A percentile compares a stretch with the other conserved stretches of the same genome.
Conservation (phyloP, 1,140 invertebrate genomes). For the Dryas iulia region DNA sequence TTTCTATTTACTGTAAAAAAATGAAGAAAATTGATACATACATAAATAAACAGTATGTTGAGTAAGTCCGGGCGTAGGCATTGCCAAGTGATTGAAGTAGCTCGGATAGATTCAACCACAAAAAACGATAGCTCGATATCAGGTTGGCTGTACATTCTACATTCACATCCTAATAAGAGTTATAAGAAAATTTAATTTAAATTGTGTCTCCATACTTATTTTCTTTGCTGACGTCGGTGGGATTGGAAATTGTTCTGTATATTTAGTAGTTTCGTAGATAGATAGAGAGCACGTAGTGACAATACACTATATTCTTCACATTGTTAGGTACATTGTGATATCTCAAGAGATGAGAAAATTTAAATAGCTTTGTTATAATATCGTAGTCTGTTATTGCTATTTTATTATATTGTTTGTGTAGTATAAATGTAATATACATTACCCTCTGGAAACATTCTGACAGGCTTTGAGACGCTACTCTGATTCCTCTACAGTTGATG, state of each 20-base stretch:
- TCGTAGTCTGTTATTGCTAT: too few species aligned
- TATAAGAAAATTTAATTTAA: not conserved
- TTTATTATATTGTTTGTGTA: too few species aligned
- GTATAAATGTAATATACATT: conserved; percentile 21
- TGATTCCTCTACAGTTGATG: conserved; percentile 83
- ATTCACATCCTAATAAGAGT: conserved; percentile 75
- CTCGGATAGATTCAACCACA: conserved; percentile 83
- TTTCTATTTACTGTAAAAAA: conserved; percentile 4
- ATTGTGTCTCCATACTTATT: too few species aligned
- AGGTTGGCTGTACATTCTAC: conserved; percentile 76
- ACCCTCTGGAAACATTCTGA: conserved; percentile 77
- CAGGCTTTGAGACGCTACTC: conserved; percentile 80
- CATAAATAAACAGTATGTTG: conserved; percentile 83
- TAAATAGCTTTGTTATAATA: too few species aligned
- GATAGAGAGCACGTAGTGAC: too few species aligned
- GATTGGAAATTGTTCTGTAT: too few species aligned
- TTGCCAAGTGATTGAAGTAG: conserved; percentile 82
- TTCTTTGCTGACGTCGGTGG: too few species aligned
- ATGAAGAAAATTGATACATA: conserved; percentile 45
- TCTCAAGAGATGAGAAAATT: too few species aligned
- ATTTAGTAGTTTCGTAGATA: too few species aligned
- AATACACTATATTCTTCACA: too few species aligned
- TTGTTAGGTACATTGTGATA: too few species aligned
- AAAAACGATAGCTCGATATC: conserved; percentile 80
- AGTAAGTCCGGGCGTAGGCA: conserved; percentile 83